A percentile compares a stretch with the other conserved stretches of the same genome.
These are phyloP conservation scores for Acanthosepion esculentum DNA, from an alignment of 2,888 invertebrate species.

Conservation along the genomic window DNA sequence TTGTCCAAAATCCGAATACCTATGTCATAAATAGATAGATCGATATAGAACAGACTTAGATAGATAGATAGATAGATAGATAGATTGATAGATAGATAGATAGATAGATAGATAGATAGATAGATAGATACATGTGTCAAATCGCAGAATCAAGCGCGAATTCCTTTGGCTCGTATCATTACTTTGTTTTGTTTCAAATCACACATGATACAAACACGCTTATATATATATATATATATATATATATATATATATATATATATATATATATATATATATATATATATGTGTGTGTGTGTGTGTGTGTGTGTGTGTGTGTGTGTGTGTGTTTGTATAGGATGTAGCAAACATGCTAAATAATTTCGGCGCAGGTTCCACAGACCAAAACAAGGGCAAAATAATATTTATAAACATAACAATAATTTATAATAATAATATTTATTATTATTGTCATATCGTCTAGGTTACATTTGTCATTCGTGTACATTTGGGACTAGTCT, in stretches of 20 bases:
- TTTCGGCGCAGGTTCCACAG: no score
- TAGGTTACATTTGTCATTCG: no score
- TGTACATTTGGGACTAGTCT: no score
- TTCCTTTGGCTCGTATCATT: no score
- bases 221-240: neutral
- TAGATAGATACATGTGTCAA: neutral
- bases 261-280: neutral
- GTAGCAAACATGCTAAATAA: neutral
- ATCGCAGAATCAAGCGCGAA: no score
- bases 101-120: neutral
- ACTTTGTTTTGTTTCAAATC: no score
- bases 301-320: neutral
- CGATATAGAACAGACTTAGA: no score
- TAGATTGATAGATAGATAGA: neutral
- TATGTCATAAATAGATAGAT: neutral
- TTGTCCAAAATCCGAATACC: neutral
- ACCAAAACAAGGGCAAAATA: no score
- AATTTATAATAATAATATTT: no score
- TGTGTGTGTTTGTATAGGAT: neutral
- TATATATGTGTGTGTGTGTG: neutral
- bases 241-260: neutral
- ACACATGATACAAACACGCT: neutral
- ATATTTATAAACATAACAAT: no score
- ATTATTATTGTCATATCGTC: no score
- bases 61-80: neutral